Conservation (phyloP, 2,888 invertebrate genomes). For the Phasia obesa region DNA sequence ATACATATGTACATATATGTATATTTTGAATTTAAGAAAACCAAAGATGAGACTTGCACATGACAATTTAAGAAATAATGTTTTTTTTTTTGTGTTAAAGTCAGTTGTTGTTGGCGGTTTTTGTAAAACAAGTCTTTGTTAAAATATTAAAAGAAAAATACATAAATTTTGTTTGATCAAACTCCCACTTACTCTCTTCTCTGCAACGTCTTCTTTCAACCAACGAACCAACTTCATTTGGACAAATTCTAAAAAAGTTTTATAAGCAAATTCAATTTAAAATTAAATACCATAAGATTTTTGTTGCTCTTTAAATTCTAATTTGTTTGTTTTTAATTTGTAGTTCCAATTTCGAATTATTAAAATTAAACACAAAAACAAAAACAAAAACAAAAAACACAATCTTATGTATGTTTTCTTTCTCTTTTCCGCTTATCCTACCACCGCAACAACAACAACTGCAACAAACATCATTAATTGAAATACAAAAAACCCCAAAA, state of each 20-base stretch:
- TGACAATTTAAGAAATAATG: conserved; percentile 7
- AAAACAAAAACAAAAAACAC: conserved; percentile 31
- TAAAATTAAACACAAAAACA: conserved; percentile 44
- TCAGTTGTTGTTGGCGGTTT: conserved; percentile 66
- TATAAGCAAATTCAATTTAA: too few relatives aligned
- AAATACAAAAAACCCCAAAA: conserved; percentile 25
- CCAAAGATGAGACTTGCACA: conserved; percentile 13
- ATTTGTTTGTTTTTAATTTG: conserved; percentile 60
- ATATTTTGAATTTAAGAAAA: conserved; percentile 13
- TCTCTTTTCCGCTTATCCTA: conserved; percentile 65
- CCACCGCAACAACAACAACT: conserved; percentile 59
- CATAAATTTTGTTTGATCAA: conserved; percentile 71
- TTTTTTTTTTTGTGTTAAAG: conserved; percentile 39
- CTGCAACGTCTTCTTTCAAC: conserved; percentile 3
- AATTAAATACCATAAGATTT: conserved; percentile 40
- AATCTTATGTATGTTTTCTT: conserved; percentile 65
- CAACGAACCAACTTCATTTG: not conserved
- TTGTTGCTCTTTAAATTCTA: conserved; percentile 51
- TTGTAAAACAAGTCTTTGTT: not conserved
- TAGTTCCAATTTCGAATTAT: conserved; percentile 59
- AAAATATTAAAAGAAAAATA: conserved; percentile 61
- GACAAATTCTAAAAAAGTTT: too few relatives aligned
- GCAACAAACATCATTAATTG: conserved; percentile 30
- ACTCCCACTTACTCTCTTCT: not conserved
- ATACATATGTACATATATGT: too few relatives aligned